Percentiles rank a stretch among this genome's conserved stretches.
phyloP scores from a whole-genome alignment of 2,797 vertebrate genomes.

The Fratercula arctica region DNA sequence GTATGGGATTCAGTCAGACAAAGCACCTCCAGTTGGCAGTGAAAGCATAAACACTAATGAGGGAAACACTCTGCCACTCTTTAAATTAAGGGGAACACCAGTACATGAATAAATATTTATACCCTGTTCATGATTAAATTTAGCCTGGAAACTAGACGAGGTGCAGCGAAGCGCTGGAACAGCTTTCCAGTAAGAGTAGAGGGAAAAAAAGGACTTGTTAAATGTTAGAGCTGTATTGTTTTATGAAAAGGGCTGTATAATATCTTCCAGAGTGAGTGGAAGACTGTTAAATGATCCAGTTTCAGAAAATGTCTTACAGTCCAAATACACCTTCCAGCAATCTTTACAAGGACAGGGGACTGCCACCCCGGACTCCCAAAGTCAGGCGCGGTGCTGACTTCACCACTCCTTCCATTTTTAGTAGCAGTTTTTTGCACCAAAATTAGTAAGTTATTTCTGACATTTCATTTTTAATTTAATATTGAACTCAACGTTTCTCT shows the following conservation, averaged over 20 bases:
- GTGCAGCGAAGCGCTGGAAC: background rate
- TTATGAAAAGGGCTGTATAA: background rate
- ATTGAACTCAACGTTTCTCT: background rate
- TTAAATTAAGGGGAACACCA: background rate
- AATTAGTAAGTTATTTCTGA: background rate
- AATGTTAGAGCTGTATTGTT: background rate
- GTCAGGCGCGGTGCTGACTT: background rate
- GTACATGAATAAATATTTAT: background rate
- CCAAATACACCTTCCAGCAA: background rate
- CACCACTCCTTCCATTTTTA: background rate
- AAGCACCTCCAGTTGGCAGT: background rate
- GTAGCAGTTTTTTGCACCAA: background rate
- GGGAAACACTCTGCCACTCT: background rate
- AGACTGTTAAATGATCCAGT: background rate
- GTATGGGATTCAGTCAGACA: background rate
- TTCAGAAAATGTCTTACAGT: background rate
- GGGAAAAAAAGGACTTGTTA: background rate
- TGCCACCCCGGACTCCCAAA: background rate
- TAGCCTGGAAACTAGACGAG: background rate
- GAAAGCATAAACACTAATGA: background rate
- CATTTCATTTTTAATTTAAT: background rate
- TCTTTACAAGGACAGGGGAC: fast-evolving
- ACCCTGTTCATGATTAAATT: background rate
- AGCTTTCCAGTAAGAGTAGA: background rate
- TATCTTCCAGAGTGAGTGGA: background rate